These are phyloP conservation scores for Propsilocerus akamusi DNA, from an alignment of 1,140 invertebrate species.

Conservation along the genomic window DNA sequence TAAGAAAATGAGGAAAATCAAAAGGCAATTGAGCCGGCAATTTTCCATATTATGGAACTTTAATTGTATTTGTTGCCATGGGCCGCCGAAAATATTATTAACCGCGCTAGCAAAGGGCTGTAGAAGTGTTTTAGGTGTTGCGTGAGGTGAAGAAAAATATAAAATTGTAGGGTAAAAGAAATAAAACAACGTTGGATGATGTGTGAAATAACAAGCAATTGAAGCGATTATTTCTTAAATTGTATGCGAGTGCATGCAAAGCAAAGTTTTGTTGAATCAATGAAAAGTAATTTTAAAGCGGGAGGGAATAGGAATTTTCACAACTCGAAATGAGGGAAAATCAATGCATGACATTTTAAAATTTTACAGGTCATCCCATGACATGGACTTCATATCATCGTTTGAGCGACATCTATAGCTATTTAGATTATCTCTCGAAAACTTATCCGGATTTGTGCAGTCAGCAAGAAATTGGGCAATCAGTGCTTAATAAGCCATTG, in stretches of 20 bases:
- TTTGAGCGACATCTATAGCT: conserved; percentile 47
- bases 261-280: background rate
- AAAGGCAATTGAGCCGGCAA: no score
- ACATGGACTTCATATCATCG: conserved; percentile 69
- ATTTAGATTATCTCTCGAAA: conserved; percentile 49
- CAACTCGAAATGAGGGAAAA: background rate
- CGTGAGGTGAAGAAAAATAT: background rate
- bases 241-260: background rate
- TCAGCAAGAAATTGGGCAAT: conserved; percentile 52
- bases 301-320: background rate
- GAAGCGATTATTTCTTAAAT: background rate
- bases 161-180: no score
- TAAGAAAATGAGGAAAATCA: background rate
- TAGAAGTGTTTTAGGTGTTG: background rate
- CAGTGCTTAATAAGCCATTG: conserved; percentile 51
- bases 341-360: no score
- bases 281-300: background rate
- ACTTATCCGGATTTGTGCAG: conserved; percentile 51
- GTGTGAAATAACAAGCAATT: background rate
- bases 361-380: conserved; percentile 46
- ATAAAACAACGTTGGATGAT: no score
- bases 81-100: background rate
- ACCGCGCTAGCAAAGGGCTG: background rate
- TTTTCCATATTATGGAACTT: background rate
- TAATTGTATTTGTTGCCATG: background rate